phyloP scores from a whole-genome alignment of 2,113 vertebrate species.

The Urocynchramus pylzowi region DNA sequence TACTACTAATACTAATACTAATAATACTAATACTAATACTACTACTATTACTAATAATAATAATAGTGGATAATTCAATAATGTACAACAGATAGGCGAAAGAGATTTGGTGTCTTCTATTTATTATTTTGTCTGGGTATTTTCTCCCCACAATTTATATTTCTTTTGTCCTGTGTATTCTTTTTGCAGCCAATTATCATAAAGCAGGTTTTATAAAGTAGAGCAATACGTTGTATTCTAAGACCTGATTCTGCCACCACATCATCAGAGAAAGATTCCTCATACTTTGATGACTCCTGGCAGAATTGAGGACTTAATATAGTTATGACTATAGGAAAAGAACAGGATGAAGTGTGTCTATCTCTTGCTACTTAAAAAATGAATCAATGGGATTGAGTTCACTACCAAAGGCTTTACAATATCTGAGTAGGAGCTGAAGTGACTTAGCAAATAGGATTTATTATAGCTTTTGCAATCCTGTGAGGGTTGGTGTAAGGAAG shows the following conservation, averaged over 20 bases:
- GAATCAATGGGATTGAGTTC: accelerated
- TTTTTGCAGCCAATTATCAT: neutral
- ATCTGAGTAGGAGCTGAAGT: neutral
- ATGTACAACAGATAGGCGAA: neutral
- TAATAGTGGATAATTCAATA: neutral
- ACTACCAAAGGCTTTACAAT: neutral
- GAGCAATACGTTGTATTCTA: neutral
- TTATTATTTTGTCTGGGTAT: neutral
- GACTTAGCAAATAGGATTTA: neutral
- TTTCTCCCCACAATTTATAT: neutral
- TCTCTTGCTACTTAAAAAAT: neutral
- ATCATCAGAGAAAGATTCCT: neutral
- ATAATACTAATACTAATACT: too few species aligned
- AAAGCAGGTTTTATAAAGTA: neutral
- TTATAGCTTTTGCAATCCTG: neutral
- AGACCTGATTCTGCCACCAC: neutral
- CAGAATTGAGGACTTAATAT: neutral
- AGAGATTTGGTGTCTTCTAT: neutral
- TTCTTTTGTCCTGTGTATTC: neutral
- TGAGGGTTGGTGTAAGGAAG: neutral
- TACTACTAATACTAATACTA: neutral
- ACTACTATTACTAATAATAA: neutral
- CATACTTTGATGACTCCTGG: neutral
- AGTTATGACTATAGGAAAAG: neutral
- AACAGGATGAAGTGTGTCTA: neutral